Conservation (phyloP, 2,797 vertebrate species). For the Pseudochaenichthys georgianus region DNA sequence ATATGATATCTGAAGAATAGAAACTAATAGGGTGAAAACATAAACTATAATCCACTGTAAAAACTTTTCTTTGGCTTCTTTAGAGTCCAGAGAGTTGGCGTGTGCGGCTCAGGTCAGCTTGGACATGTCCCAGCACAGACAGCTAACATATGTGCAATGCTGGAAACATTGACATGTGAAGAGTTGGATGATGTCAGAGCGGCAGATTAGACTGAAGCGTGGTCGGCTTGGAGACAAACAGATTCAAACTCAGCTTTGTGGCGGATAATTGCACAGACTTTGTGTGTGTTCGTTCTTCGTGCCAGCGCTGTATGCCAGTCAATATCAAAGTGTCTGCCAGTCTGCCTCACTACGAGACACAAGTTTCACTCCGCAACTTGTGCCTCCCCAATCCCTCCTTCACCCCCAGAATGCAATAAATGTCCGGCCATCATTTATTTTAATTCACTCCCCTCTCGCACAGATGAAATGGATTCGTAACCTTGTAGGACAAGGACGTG, state of each 20-base stretch:
- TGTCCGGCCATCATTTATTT: conserved; percentile 87
- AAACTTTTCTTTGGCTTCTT: not conserved
- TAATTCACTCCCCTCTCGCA: conserved; percentile 86
- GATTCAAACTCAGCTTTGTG: conserved; percentile 37
- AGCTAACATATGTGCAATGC: not conserved
- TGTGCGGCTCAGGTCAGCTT: not conserved
- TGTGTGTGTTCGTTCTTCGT: conserved; percentile 49
- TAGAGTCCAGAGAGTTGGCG: not conserved
- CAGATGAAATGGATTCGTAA: conserved; percentile 90
- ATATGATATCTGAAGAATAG: not conserved
- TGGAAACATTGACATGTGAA: not conserved
- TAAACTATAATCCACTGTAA: not conserved
- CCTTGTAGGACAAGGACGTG: conserved; percentile 90
- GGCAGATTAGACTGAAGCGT: conserved; percentile 13
- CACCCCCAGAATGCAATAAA: conserved; percentile 85
- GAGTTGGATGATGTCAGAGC: not conserved
- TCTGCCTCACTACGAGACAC: conserved; percentile 72
- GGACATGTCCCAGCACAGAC: not conserved
- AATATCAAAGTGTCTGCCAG: conserved; percentile 66
- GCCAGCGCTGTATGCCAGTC: conserved; percentile 58
- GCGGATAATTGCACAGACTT: conserved; percentile 49
- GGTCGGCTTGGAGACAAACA: conserved; percentile 45
- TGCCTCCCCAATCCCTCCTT: conserved; percentile 81
- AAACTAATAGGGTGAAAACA: not conserved
- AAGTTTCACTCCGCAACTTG: conserved; percentile 76